phyloP scores from a whole-genome alignment of 2,888 invertebrate species.

The Saturnia japonica region DNA sequence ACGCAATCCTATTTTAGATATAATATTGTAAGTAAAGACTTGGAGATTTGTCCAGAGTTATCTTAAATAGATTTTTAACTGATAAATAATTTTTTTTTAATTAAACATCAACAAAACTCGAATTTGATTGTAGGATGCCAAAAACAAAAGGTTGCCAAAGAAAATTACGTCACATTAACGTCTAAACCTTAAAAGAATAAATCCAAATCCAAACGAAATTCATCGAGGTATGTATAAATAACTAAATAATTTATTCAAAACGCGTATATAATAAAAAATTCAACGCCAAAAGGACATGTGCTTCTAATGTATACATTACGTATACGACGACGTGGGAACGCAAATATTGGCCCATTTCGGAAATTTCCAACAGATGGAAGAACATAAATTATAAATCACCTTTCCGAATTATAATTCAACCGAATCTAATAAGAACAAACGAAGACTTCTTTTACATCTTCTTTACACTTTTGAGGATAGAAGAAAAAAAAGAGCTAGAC shows the following conservation, averaged over 20 bases:
- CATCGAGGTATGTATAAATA: background rate
- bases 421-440: background rate
- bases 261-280: constrained; percentile 6
- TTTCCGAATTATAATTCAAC: background rate
- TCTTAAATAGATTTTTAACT: no score
- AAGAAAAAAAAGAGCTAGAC: no score
- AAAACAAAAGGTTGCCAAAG: background rate
- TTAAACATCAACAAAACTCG: background rate
- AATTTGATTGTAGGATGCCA: no score
- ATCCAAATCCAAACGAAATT: background rate
- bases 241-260: constrained; percentile 2
- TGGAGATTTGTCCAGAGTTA: no score
- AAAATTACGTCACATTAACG: background rate
- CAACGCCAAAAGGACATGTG: constrained; percentile 11
- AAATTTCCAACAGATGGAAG: background rate
- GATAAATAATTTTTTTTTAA: no score
- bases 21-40: background rate
- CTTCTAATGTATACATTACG: constrained; percentile 3
- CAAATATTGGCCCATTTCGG: background rate
- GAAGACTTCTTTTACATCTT: background rate
- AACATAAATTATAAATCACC: background rate
- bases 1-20: no score
- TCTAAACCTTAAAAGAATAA: background rate
- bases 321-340: background rate
- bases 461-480: no score